These are phyloP conservation scores for Aurelia coerulea DNA, from an alignment of 30 jellyfish, hydroid and myxozoan genomes.

Conservation along the genomic window DNA sequence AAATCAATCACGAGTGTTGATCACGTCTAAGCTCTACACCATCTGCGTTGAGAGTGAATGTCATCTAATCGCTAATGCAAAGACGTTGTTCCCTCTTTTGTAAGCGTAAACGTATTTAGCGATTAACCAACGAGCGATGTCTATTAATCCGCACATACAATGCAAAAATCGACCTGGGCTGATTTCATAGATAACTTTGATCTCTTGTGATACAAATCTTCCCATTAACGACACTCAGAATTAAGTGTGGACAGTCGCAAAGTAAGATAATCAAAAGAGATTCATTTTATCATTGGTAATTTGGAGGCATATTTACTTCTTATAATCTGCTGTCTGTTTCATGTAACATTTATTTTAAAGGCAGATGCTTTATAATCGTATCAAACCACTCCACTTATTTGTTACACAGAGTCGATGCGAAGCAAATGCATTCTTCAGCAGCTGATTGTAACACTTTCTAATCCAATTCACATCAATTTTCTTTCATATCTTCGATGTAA, in stretches of 20 bases:
- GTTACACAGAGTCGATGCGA: no score
- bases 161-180: slow-evolving; percentile 61
- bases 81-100: slow-evolving; percentile 48
- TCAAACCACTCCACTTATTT: no score
- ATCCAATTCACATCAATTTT: no score
- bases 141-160: slow-evolving; percentile 56
- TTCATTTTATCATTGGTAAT: background rate
- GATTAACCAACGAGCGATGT: slow-evolving; percentile 63
- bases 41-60: slow-evolving; percentile 56
- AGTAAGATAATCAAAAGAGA: background rate
- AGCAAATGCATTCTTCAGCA: no score
- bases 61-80: slow-evolving; percentile 53
- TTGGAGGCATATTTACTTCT: no score
- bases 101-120: slow-evolving; percentile 41
- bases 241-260: background rate
- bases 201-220: slow-evolving; percentile 46
- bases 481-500: no score
- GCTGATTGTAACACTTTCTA: no score
- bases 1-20: slow-evolving; percentile 30
- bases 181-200: slow-evolving; percentile 54
- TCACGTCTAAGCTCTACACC: slow-evolving; percentile 59
- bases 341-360: no score
- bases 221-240: slow-evolving; percentile 27
- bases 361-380: no score
- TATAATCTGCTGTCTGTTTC: no score